Evolutionary conservation across 2,888 invertebrate genomes (phyloP), one percentile per base, ranked within the genome.

Genomic region (Latheticus oryzae): DNA sequence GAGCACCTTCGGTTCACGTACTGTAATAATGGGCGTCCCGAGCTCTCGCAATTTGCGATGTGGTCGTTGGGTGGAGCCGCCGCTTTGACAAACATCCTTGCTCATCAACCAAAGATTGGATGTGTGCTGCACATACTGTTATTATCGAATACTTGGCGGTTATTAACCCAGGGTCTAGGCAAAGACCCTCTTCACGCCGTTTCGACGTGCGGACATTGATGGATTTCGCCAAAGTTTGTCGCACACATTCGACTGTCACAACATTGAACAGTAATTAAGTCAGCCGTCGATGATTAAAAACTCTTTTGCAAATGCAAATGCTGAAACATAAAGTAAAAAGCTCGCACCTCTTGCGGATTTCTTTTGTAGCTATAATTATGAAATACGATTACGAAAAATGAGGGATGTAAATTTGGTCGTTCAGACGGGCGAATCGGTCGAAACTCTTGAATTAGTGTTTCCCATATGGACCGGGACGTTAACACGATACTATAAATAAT

Each of bases 41-140:
- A 62, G 63, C 63, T 66, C 66, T 63, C 68, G 71, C 70, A 64
- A 65, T 63, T 63, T 65, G 58, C 65, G 57, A 61, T 62, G 65
- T 62, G 61, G 61, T 58, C 54, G 60, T 54, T 58, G 63, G 62
- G 65, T 53, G 65, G 62, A 62, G 62, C 43, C 62, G 60, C 47
- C 52, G 56, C 56, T 63, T 70, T 69, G 71, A 70, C 69, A 71
- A 69, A 69, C 69, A 67, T 69, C 66, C 69, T 67, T 62, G 66
- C 71, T 71, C 73, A 73, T 73, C 72, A 73, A 64, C 69, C 64
- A 62, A 68, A 73, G 72, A 73, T 73, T 73, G 73, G 70, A 72
- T 72, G 32, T 52, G 33, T 53, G 51, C 48, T 63, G 53, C 54
- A 57, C 65, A 67, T 67, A 65, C 71, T 71, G 70, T 70, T 71